Evolutionary conservation across 2,888 invertebrate genomes (phyloP), one percentile per base, ranked within the genome.

Genomic region (Drosophila nigricruria): DNA sequence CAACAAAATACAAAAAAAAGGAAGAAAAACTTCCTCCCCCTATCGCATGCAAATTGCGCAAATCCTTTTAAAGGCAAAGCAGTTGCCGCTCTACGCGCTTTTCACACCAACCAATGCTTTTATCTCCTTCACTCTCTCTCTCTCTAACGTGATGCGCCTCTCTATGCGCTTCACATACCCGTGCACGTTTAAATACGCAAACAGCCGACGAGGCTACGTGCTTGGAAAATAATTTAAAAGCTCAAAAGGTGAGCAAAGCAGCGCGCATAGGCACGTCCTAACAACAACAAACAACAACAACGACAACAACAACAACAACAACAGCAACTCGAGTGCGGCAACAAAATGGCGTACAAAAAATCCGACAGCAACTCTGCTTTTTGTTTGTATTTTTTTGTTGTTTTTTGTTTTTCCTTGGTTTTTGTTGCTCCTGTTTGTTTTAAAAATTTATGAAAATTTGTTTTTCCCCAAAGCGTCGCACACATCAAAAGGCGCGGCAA

Each of bases 161-260:
- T 58, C 54, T 42, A 32, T 52, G 52, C 34, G 16, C 20, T 36
- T 53, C 60, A 30, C 32, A 59, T 50, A 38, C 32, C 50, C 61
- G 71, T 53, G 79, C 82, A 82, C 82, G 89, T 82, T 87, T 88
- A 90, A 90, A 88, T 90, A 87, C 79, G 88, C 76, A 84, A 89
- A 82, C 85, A 82, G 79, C 71, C 91, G 88, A 81, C 81, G 81
- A 82, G 79, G 77, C 84, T 82, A 90, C 90, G 90, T 90, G 90
- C 90, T 81, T 89, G 81, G 86, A 84, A 90, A 90, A 91, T 90
- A 88, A 90, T 90, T 91, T 90, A 90, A 90, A 91, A 89, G 91
- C 91, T 90, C 90, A 91, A 89, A 89, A 89, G 90, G 88, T 91
- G 91, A 89, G 90, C 75, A 88, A 82, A 77, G 86, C 90, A 77